A percentile compares a stretch with the other conserved stretches of the same genome.
phyloP scores from a whole-genome alignment of 2,797 vertebrate species.

The Podarcis lilfordi region DNA sequence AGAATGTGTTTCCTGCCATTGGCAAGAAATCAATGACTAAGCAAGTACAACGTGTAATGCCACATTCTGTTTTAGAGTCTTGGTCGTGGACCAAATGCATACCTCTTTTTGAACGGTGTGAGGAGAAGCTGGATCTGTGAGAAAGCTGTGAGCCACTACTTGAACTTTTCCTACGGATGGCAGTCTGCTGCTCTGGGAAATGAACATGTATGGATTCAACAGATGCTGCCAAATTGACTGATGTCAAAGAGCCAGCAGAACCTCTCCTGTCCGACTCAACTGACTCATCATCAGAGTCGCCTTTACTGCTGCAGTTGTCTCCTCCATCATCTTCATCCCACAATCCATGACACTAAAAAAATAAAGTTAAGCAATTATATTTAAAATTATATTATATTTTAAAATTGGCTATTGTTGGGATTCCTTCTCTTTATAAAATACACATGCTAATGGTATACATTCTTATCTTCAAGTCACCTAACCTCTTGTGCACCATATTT shows the following conservation, averaged over 20 bases:
- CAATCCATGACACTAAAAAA: constrained; percentile 91
- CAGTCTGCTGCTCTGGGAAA: constrained; percentile 83
- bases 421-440: background rate
- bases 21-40: background rate
- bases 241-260: constrained; percentile 86
- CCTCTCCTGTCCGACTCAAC: constrained; percentile 76
- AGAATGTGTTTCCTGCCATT: too few relatives aligned
- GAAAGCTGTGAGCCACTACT: constrained; percentile 86
- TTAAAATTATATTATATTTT: background rate
- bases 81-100: constrained; percentile 1
- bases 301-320: constrained; percentile 75
- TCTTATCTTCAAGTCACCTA: background rate
- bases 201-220: constrained; percentile 87
- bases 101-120: constrained; percentile 92
- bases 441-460: background rate
- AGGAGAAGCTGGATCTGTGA: constrained; percentile 85
- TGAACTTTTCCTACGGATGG: constrained; percentile 89
- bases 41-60: background rate
- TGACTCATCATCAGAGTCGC: constrained; percentile 87
- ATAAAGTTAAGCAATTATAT: constrained; percentile 13
- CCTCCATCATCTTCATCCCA: constrained; percentile 93
- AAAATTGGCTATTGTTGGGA: background rate
- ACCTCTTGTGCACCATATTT: background rate
- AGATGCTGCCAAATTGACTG: constrained; percentile 87
- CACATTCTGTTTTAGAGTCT: constrained; percentile 8